A percentile compares a stretch with the other conserved stretches of the same genome.
Evolutionary conservation across 2,797 vertebrate species (phyloP).

Genomic region (Amphiprion clarkii): DNA sequence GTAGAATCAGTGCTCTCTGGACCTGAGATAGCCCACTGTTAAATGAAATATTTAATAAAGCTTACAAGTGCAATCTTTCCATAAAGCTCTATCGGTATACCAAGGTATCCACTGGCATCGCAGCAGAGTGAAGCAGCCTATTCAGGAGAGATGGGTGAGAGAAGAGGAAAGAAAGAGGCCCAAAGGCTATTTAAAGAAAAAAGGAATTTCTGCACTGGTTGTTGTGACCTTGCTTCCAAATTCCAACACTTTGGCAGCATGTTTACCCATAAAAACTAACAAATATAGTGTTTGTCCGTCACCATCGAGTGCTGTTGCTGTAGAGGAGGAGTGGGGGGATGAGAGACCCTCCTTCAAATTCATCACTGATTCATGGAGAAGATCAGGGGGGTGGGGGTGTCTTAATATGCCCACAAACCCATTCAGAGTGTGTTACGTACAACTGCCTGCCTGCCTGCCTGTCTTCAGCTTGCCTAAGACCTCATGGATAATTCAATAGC

Average conservation of each 20-base stretch:
- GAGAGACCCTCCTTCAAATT: conserved; percentile 8
- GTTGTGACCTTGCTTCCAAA: conserved; percentile 33
- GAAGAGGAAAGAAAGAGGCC: conserved; percentile 1
- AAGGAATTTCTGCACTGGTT: conserved; percentile 26
- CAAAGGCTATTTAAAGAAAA: conserved; percentile 37
- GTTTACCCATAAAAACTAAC: conserved; percentile 34
- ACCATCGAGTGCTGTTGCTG: background rate
- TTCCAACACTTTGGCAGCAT: background rate
- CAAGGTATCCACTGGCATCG: background rate
- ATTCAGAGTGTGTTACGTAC: conserved; percentile 37
- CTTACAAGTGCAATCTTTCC: background rate
- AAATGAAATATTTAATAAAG: conserved; percentile 32
- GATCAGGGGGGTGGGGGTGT: conserved; percentile 10
- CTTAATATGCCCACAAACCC: conserved; percentile 38
- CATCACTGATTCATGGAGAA: conserved; percentile 49
- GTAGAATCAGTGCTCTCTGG: too few species aligned
- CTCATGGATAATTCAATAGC: conserved; percentile 74
- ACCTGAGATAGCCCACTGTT: background rate
- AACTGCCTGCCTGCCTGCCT: conserved; percentile 21
- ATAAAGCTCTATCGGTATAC: background rate
- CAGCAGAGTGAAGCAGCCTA: background rate
- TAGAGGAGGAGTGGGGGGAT: background rate
- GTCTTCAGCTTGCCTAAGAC: conserved; percentile 45
- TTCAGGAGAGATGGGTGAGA: background rate
- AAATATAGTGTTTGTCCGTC: background rate